Conservation (phyloP, 2,888 invertebrate genomes). For the Drosophila stalkeri region DNA sequence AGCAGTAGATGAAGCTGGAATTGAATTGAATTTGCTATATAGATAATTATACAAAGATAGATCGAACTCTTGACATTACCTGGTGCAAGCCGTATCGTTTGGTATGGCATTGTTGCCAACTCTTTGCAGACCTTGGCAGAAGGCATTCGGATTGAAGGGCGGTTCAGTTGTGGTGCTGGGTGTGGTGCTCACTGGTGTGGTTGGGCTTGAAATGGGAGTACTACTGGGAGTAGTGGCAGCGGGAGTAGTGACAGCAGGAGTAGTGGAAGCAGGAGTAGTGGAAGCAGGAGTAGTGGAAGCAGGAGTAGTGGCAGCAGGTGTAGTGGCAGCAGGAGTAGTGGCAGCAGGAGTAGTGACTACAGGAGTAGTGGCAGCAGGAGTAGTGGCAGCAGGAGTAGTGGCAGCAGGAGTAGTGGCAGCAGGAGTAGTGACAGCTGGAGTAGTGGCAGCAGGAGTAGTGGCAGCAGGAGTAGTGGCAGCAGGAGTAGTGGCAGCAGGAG, state of each 20-base stretch:
- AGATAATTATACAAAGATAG: background rate
- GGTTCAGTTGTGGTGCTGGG: constrained; percentile 17
- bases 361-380: background rate
- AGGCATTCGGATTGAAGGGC: constrained; percentile 17
- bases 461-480: background rate
- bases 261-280: background rate
- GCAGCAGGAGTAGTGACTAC: too few species aligned
- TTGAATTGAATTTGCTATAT: background rate
- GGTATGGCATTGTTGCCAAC: constrained; percentile 65
- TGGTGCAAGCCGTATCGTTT: constrained; percentile 67
- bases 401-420: background rate
- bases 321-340: background rate
- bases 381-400: background rate
- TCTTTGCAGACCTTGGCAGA: constrained; percentile 29
- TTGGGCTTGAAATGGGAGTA: background rate
- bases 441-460: background rate
- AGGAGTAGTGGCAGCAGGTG: background rate
- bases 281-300: background rate
- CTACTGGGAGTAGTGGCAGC: background rate
- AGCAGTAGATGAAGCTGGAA: constrained; percentile 69
- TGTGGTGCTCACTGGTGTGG: background rate
- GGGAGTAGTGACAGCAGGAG: background rate
- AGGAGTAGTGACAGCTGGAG: background rate
- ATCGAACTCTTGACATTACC: constrained; percentile 44
- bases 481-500: background rate